Base-by-base conservation (phyloP, 2,797 vertebrate species). In the Lacerta agilis region DNA sequence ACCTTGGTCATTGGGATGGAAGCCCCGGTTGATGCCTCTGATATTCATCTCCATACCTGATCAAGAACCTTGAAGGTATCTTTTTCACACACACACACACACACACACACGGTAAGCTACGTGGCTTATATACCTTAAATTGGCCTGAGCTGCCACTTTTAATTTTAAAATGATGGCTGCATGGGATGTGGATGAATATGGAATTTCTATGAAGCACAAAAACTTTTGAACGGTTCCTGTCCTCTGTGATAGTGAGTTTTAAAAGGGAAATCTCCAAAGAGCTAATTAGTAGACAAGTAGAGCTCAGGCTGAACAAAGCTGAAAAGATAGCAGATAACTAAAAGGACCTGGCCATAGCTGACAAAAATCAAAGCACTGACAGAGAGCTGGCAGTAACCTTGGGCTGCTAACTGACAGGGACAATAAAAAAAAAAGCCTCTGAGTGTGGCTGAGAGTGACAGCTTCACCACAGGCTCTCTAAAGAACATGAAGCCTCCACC, bases 231-330 rank as follows among this genome's bases (percentile, higher is more conserved):
- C 96, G 93, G 96, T 97, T 97, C 96, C 97, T 97, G 96, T 97
- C 97, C 97, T 97, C 97, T 96, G 97, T 97, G 97, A 97, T 98
- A 97, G 97, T 94, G 97, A 97, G 97, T 97, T 98, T 98, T 98
- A 96, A 97, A 98, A 98, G 97, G 98, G 98, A 99, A 99, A 97
- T 99, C 99, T 99, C 99, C 97, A 98, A 99, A 99, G 99, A 99
- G 98, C 98, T 99, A 99, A 99, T 99, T 99, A 99, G 98, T 96
- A 97, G 97, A 97, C 97, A 97, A 98, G 97, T 97, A 94, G 97
- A 98, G 98, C 98, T 98, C 98, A 98, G 98, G 96, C 98, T 98
- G 98, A 98, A 98, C 98, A 97, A 98, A 98, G 98, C 97, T 96
- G 97, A 97, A 97, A 98, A 98, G 98, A 98, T 95, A 96, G 97